phyloP scores from a whole-genome alignment of 2,797 vertebrate genomes.

The Calcarius lapponicus region DNA sequence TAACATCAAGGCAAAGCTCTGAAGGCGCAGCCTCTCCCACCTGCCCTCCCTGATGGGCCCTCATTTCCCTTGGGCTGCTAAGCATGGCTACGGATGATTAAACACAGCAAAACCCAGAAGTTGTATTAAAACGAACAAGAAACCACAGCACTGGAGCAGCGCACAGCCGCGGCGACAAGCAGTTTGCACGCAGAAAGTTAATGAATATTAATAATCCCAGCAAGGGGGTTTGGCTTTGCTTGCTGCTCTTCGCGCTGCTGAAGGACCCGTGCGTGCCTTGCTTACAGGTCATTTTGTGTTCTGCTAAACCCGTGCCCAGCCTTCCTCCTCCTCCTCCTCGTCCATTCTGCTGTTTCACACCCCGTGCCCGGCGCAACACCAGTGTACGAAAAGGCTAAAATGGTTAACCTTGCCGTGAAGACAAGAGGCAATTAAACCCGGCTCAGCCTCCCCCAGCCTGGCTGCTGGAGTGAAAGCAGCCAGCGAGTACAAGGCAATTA shows the following conservation, averaged over 20 bases:
- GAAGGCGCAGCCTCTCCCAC: not conserved
- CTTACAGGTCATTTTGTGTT: not conserved
- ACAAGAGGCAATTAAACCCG: conserved; percentile 36
- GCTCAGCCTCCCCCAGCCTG: not conserved
- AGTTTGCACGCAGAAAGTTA: not conserved
- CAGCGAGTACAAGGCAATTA: conserved; percentile 14
- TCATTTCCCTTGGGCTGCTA: not conserved
- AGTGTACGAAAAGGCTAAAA: not conserved
- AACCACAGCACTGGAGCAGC: not conserved
- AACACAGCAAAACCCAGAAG: not conserved
- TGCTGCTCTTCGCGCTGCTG: rapidly evolving
- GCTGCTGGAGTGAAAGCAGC: not conserved
- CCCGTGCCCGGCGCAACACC: rapidly evolving
- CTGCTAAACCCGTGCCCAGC: not conserved
- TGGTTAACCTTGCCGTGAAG: conserved; percentile 4
- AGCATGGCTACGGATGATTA: not conserved
- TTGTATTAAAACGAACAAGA: not conserved
- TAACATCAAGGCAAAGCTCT: not conserved
- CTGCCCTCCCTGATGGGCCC: not conserved
- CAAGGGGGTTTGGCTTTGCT: not conserved
- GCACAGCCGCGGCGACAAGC: not conserved
- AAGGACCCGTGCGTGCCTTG: not conserved
- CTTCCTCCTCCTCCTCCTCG: not conserved
- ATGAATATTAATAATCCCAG: not conserved
- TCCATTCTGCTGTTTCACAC: not conserved